A percentile compares a stretch with the other conserved stretches of the same genome.
Evolutionary conservation across 1,140 invertebrate species (phyloP).

Genomic region (Conus ventricosus): DNA sequence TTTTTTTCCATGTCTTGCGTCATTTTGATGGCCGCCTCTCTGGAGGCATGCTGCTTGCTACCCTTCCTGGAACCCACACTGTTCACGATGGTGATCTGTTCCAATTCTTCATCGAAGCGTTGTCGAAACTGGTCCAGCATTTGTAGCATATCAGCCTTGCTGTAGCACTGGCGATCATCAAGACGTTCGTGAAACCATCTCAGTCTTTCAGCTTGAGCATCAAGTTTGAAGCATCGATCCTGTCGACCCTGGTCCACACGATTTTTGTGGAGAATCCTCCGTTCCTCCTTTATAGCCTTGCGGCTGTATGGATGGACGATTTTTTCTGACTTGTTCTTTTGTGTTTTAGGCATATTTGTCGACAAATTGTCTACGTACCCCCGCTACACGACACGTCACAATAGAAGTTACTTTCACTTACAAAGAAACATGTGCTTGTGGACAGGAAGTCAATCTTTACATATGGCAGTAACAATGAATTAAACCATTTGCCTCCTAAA

Average conservation of each 20-base stretch:
- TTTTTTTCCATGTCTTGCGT: constrained; percentile 60
- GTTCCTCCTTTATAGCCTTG: constrained; percentile 57
- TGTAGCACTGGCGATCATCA: constrained; percentile 51
- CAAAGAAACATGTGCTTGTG: not conserved
- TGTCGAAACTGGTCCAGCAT: constrained; percentile 53
- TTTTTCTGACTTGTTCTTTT: constrained; percentile 58
- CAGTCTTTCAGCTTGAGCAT: constrained; percentile 62
- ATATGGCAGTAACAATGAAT: not conserved
- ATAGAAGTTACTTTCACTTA: not conserved
- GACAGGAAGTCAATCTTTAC: not conserved
- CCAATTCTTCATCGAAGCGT: constrained; percentile 66
- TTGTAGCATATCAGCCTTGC: constrained; percentile 56
- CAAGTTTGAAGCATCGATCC: constrained; percentile 44
- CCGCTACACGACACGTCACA: too few relatives aligned
- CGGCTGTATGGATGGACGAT: constrained; percentile 68
- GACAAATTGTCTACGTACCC: not conserved
- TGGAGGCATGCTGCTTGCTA: constrained; percentile 55
- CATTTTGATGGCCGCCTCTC: constrained; percentile 61
- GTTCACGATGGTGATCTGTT: constrained; percentile 67
- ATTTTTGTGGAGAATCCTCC: constrained; percentile 53
- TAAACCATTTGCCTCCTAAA: not conserved
- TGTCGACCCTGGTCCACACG: constrained; percentile 46
- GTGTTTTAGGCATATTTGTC: constrained; percentile 63
- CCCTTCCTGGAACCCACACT: constrained; percentile 61
- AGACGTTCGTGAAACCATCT: constrained; percentile 56